These are phyloP conservation scores for Tetramorium simillimum DNA, from an alignment of 1,140 invertebrate species.

Conservation along the genomic window DNA sequence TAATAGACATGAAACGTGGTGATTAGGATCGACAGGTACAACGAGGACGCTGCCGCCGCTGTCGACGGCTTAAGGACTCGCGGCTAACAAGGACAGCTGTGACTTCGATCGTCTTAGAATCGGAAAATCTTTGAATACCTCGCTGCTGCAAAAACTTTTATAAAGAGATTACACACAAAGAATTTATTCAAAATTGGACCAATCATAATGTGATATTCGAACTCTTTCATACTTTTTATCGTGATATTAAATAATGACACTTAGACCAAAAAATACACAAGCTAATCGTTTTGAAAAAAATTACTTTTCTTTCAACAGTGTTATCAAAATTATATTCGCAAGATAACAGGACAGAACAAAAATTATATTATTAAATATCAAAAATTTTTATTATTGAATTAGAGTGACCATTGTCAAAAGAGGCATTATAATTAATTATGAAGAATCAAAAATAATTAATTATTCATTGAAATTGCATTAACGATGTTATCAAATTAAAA, in stretches of 20 bases:
- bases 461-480: too few relatives aligned
- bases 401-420: background rate
- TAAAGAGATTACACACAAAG: background rate
- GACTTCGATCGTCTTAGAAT: background rate
- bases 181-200: background rate
- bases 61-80: background rate
- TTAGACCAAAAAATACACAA: too few relatives aligned
- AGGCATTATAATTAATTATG: background rate
- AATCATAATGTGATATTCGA: background rate
- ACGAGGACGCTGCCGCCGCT: conserved; percentile 3
- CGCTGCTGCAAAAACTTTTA: background rate
- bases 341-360: background rate
- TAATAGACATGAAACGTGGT: conserved; percentile 58
- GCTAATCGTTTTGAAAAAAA: too few relatives aligned
- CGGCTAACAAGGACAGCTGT: conserved; percentile 13
- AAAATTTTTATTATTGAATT: background rate
- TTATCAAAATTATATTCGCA: background rate
- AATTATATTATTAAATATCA: background rate
- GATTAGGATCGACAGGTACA: conserved; percentile 62
- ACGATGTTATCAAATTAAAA: too few relatives aligned
- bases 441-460: background rate
- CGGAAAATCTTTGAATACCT: background rate
- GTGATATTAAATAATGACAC: background rate
- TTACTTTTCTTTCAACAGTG: too few relatives aligned
- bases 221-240: background rate